A percentile compares a stretch with the other conserved stretches of the same genome.
These are phyloP conservation scores for Geotrupes spiniger DNA, from an alignment of 2,888 invertebrate species.

Conservation along the genomic window DNA sequence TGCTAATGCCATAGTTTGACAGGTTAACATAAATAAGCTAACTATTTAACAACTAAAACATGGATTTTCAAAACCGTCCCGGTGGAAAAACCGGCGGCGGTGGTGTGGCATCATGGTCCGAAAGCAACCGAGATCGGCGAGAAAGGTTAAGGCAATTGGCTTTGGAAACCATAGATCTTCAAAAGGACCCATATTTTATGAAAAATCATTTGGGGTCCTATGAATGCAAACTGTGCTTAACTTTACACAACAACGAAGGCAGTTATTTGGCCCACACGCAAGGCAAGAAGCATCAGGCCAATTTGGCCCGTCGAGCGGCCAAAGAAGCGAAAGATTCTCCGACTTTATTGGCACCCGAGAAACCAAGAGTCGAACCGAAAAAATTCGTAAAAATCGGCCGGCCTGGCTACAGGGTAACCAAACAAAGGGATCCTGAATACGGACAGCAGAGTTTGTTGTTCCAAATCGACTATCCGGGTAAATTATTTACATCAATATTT, in stretches of 20 bases:
- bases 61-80: conserved; percentile 99
- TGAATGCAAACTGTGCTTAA: conserved; percentile 97
- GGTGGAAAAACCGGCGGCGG: conserved; percentile 99
- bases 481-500: conserved; percentile 18
- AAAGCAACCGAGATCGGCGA: conserved; percentile 94
- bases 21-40: too few species aligned
- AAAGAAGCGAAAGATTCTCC: conserved; percentile 98
- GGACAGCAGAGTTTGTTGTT: conserved; percentile 97
- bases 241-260: conserved; percentile 98
- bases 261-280: conserved; percentile 99
- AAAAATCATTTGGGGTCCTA: conserved; percentile 97
- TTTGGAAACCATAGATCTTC: conserved; percentile 96
- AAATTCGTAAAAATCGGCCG: conserved; percentile 99
- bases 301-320: conserved; percentile 94
- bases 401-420: conserved; percentile 97
- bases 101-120: conserved; percentile 98
- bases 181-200: conserved; percentile 99
- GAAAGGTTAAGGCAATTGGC: conserved; percentile 95
- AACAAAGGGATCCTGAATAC: conserved; percentile 92
- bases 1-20: too few species aligned
- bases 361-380: conserved; percentile 95
- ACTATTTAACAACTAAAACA: too few species aligned
- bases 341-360: conserved; percentile 89
- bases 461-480: conserved; percentile 90
- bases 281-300: conserved; percentile 99